Percentiles rank a stretch among this genome's conserved stretches.
Conservation (phyloP, 2,113 vertebrate genomes). For the Oryctolagus cuniculus region DNA sequence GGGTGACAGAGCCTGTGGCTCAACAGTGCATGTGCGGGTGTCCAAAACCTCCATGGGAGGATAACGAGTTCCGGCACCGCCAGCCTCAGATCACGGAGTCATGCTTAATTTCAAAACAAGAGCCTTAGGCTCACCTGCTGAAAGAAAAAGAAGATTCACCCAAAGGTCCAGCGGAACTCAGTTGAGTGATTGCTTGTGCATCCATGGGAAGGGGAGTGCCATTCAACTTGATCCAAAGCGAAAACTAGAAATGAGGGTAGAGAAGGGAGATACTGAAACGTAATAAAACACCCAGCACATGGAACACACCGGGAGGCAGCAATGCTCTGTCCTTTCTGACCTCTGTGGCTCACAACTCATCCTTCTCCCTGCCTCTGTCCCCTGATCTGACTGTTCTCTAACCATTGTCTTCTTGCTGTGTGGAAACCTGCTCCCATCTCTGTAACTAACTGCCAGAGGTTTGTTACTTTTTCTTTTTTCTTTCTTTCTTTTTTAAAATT, state of each 20-base stretch:
- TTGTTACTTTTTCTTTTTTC: not conserved
- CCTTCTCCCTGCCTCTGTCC: not conserved
- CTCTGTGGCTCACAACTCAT: no score
- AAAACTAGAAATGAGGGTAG: not conserved
- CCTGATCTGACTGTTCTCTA: not conserved
- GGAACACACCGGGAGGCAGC: not conserved
- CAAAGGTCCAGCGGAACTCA: not conserved
- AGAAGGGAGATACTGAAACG: not conserved
- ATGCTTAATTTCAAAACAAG: conserved; percentile 59
- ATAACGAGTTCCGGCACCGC: conserved; percentile 61
- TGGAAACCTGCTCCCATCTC: not conserved
- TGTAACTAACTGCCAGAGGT: not conserved
- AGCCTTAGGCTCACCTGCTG: conserved; percentile 37
- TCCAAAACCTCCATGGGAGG: not conserved
- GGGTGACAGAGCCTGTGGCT: not conserved
- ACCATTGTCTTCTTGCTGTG: not conserved
- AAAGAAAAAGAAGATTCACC: not conserved
- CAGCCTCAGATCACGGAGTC: conserved; percentile 19
- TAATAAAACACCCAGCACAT: not conserved
- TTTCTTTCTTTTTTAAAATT: no score
- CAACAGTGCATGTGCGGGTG: not conserved
- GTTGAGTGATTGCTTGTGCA: not conserved
- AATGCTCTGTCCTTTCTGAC: not conserved
- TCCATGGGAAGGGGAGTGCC: not conserved
- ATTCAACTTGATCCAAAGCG: conserved; percentile 14